Evolutionary conservation across 2,888 invertebrate genomes (phyloP).

Genomic region (Cylloceria caligata): DNA sequence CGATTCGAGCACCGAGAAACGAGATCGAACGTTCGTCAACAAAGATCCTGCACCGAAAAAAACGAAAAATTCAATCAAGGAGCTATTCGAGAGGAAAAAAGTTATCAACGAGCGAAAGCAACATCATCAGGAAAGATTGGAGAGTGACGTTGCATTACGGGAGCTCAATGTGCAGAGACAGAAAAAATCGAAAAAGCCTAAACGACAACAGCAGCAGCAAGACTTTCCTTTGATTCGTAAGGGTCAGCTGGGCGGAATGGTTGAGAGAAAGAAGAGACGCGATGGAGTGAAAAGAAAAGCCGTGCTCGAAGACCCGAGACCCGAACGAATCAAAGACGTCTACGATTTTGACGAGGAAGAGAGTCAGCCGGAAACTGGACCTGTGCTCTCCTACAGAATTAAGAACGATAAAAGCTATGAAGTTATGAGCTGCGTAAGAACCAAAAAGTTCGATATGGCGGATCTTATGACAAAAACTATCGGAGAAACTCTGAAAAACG

Average conservation of each 20-base stretch:
- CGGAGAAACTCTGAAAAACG: slow-evolving; percentile 75
- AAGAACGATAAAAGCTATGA: slow-evolving; percentile 74
- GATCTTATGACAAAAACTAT: slow-evolving; percentile 75
- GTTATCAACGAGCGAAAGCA: slow-evolving; percentile 80
- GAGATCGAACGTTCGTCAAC: slow-evolving; percentile 13
- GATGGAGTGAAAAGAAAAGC: slow-evolving; percentile 74
- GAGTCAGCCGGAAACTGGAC: slow-evolving; percentile 74
- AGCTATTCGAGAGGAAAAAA: slow-evolving; percentile 82
- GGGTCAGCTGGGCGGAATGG: slow-evolving; percentile 77
- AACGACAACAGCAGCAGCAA: slow-evolving; percentile 68
- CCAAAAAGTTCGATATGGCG: slow-evolving; percentile 72
- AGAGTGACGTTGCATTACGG: slow-evolving; percentile 67
- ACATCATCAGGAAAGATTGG: slow-evolving; percentile 74
- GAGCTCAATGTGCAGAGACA: slow-evolving; percentile 73
- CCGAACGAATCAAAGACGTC: slow-evolving; percentile 79
- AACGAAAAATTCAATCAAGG: slow-evolving; percentile 80
- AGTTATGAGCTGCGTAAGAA: slow-evolving; percentile 56
- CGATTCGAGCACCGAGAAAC: slow-evolving; percentile 61
- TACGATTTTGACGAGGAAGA: slow-evolving; percentile 84
- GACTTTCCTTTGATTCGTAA: slow-evolving; percentile 80
- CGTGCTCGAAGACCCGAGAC: slow-evolving; percentile 51
- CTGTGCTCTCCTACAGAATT: slow-evolving; percentile 79
- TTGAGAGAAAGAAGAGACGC: slow-evolving; percentile 80
- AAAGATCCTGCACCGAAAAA: slow-evolving; percentile 75
- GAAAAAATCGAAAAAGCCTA: slow-evolving; percentile 77